Evolutionary conservation across 2,888 invertebrate genomes (phyloP).

Genomic region (Tetropium fuscum): DNA sequence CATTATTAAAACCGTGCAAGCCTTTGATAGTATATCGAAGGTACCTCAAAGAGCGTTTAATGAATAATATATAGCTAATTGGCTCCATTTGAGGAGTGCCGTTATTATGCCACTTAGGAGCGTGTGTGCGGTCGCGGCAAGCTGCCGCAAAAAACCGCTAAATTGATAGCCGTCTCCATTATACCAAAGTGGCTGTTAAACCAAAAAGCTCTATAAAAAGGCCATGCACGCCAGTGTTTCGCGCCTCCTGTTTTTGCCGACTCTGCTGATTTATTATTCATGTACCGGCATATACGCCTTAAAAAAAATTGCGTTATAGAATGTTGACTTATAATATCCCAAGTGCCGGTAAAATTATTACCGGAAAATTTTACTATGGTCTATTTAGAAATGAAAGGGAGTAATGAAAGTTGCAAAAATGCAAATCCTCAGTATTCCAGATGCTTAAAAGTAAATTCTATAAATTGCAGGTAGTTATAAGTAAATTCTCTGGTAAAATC

Average conservation of each 20-base stretch:
- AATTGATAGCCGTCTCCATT: constrained; percentile 62
- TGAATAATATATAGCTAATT: constrained; percentile 57
- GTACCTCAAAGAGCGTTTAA: constrained; percentile 31
- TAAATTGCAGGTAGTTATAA: too few relatives aligned
- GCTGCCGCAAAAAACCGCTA: constrained; percentile 53
- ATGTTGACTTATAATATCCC: too few relatives aligned
- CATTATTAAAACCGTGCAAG: too few relatives aligned
- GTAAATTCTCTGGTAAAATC: too few relatives aligned
- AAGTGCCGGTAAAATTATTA: too few relatives aligned
- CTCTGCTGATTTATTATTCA: constrained; percentile 54
- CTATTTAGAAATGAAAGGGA: too few relatives aligned
- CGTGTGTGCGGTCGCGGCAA: constrained; percentile 43
- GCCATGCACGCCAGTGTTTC: constrained; percentile 48
- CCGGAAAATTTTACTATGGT: too few relatives aligned
- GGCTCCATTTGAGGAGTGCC: constrained; percentile 35
- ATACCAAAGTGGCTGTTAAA: constrained; percentile 62
- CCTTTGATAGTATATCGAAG: too few relatives aligned
- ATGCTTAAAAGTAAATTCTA: too few relatives aligned
- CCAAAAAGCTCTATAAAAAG: constrained; percentile 53
- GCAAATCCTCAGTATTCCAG: too few relatives aligned
- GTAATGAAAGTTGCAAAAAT: too few relatives aligned
- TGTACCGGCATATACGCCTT: constrained; percentile 41
- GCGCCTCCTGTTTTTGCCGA: constrained; percentile 49
- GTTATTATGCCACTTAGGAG: constrained; percentile 33
- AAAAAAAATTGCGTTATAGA: too few relatives aligned